Conservation (phyloP, 1,140 invertebrate genomes). For the Zeugodacus cucurbitae region DNA sequence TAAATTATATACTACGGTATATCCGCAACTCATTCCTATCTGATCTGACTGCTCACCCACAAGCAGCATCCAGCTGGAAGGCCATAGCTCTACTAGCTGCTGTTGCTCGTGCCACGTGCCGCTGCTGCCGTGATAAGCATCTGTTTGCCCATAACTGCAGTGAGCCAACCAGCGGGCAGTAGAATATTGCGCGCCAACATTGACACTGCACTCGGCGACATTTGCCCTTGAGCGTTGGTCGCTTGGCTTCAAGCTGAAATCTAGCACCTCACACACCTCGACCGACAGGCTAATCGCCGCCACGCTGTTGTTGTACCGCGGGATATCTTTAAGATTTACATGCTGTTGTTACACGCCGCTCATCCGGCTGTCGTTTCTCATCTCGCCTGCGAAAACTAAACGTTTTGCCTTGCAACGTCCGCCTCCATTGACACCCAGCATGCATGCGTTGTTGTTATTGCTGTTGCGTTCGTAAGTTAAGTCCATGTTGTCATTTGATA, state of each 20-base stretch:
- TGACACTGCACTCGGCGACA: neutral
- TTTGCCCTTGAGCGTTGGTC: neutral
- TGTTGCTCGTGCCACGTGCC: neutral
- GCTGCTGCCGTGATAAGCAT: neutral
- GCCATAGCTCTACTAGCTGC: neutral
- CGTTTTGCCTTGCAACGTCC: slow-evolving; percentile 8
- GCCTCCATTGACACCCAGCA: neutral
- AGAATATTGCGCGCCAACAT: neutral
- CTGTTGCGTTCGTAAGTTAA: neutral
- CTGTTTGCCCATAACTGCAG: neutral
- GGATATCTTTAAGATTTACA: slow-evolving; percentile 26
- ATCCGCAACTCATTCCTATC: neutral
- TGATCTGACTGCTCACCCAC: slow-evolving; percentile 20
- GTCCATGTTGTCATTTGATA: slow-evolving; percentile 23
- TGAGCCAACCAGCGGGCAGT: neutral
- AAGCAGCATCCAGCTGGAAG: neutral
- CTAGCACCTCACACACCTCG: neutral
- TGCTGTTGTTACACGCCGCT: neutral
- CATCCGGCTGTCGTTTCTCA: neutral
- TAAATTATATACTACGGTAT: neutral
- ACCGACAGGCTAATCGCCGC: slow-evolving; percentile 1
- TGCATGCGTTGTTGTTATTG: neutral
- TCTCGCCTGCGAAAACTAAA: neutral
- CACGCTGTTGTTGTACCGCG: neutral
- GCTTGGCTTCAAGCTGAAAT: neutral